These are phyloP conservation scores for Lasiommata megera DNA, from an alignment of 2,888 invertebrate genomes.

Conservation along the genomic window DNA sequence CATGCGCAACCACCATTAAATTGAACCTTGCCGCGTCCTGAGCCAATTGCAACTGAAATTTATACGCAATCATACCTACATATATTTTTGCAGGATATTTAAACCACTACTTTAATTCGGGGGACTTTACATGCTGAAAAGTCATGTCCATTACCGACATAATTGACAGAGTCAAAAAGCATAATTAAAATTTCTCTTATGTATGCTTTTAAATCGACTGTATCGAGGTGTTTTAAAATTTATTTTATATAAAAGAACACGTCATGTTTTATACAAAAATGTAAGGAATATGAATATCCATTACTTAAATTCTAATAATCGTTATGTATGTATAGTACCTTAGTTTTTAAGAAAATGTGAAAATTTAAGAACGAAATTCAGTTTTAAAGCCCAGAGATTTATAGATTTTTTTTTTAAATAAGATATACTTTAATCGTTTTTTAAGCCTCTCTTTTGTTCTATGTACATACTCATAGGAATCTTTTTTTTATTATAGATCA, in stretches of 20 bases:
- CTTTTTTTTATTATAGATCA: too few relatives aligned
- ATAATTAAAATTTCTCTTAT: slow-evolving; percentile 13
- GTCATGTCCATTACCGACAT: slow-evolving; percentile 18
- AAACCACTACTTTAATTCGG: slow-evolving; percentile 13
- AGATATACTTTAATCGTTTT: too few relatives aligned
- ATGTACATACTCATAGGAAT: too few relatives aligned
- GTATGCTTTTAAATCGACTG: slow-evolving; percentile 10
- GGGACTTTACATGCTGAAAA: slow-evolving; percentile 17
- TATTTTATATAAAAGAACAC: background rate
- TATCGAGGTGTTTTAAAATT: background rate
- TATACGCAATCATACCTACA: slow-evolving; percentile 30
- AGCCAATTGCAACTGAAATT: slow-evolving; percentile 68
- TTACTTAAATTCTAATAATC: too few relatives aligned
- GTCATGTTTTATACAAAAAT: background rate
- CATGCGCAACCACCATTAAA: slow-evolving; percentile 77
- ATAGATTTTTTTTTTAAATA: too few relatives aligned
- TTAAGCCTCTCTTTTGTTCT: too few relatives aligned
- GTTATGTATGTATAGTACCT: too few relatives aligned
- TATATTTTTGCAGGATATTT: slow-evolving; percentile 26
- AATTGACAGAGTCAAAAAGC: slow-evolving; percentile 18
- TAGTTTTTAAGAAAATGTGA: too few relatives aligned
- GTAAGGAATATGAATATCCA: background rate
- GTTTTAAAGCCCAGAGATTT: too few relatives aligned
- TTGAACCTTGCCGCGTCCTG: slow-evolving; percentile 72
- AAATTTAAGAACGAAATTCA: too few relatives aligned